A percentile compares a stretch with the other conserved stretches of the same genome.
phyloP scores from a whole-genome alignment of 2,888 invertebrate genomes.

The Chirona hameri region DNA sequence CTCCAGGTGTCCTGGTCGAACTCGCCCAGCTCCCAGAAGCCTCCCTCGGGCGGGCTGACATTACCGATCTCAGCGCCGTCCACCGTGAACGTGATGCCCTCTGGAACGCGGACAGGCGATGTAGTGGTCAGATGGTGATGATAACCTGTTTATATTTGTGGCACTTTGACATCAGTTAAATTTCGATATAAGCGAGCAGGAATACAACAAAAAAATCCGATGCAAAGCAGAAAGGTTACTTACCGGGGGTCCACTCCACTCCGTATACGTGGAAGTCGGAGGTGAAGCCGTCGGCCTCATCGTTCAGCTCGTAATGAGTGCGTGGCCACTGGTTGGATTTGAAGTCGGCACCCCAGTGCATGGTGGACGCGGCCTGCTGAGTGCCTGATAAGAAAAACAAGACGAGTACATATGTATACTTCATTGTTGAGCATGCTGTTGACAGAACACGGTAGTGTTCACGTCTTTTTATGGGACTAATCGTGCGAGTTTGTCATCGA shows the following conservation, averaged over 20 bases:
- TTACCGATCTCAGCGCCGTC: constrained; percentile 56
- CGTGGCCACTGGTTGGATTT: constrained; percentile 54
- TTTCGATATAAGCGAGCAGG: no score
- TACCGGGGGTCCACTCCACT: constrained; percentile 60
- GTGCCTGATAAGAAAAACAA: not conserved
- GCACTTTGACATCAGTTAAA: no score
- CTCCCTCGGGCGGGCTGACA: constrained; percentile 52
- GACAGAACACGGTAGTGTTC: no score
- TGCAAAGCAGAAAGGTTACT: no score
- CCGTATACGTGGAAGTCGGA: constrained; percentile 62
- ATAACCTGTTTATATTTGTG: no score
- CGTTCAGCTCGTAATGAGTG: constrained; percentile 51
- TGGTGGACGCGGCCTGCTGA: constrained; percentile 52
- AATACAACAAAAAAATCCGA: no score
- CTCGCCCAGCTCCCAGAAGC: constrained; percentile 64
- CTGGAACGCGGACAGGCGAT: no score
- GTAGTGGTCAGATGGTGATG: no score
- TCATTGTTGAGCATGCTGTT: no score
- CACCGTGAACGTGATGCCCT: constrained; percentile 42
- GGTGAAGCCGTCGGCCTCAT: constrained; percentile 47
- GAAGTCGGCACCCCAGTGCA: constrained; percentile 65
- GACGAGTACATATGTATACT: no score
- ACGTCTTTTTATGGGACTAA: no score
- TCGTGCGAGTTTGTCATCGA: no score
- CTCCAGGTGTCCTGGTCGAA: constrained; percentile 47